Evolutionary conservation across 2,888 invertebrate species (phyloP), one percentile per base, ranked within the genome.

Genomic region (Hypomecis atomaria): DNA sequence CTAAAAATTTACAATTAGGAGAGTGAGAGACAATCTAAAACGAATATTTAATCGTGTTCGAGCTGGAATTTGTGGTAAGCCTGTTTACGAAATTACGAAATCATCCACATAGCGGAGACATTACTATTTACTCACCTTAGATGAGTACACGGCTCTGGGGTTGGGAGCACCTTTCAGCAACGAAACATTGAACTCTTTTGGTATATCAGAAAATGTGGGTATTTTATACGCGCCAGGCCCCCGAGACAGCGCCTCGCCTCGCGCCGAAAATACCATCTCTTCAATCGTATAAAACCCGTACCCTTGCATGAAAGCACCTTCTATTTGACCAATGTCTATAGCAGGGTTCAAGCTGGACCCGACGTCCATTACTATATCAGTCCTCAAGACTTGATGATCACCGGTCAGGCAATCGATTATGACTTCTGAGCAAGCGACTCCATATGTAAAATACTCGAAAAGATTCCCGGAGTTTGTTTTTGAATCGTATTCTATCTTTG

Each of bases 281-380:
- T 98, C 98, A 76, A 98, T 87, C 0, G 96, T 96, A 79, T 95
- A 96, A 70, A 97, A 89, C 0, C 98, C 98, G 78, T 97, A 97
- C 0, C 98, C 98, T 94, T 97, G 97, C 82, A 96, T 93, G 80
- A 97, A 98, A 0, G 95, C 98, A 4, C 98, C 98, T 89, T 98
- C 98, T 4, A 98, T 95, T 91, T 98, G 98, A 0, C 98, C 98
- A 68, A 98, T 96, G 75, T 98, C 98, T 67, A 98, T 96, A 0
- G 97, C 97, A 1, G 98, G 98, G 85, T 98, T 98, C 60, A 98
- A 87, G 85, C 97, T 97, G 76, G 96, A 95, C 0, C 98, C 98
- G 44, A 98, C 89, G 88, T 98, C 98, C 97, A 98, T 98, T 0
- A 98, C 97, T 71, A 98, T 97, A 77, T 98, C 97, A 5, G 96